Conservation (phyloP, 2,797 vertebrate genomes). For the Pseudochirops corinnae region DNA sequence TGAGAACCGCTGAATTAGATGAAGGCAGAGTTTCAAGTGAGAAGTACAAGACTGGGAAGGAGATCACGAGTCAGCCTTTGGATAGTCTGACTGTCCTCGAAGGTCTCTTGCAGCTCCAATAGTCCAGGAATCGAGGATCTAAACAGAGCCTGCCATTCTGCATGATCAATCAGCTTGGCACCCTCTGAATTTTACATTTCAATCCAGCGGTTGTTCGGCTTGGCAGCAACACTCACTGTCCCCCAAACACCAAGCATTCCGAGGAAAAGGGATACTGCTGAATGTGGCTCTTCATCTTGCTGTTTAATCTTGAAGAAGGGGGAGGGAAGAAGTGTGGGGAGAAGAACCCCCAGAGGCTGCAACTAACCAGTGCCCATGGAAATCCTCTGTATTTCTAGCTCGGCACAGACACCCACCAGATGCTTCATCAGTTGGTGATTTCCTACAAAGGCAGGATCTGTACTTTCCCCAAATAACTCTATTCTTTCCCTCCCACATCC, state of each 20-base stretch:
- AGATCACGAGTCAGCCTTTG: background rate
- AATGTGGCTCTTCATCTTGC: constrained; percentile 15
- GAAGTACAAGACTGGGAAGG: background rate
- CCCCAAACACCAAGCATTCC: constrained; percentile 44
- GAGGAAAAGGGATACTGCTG: constrained; percentile 29
- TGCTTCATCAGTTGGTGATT: constrained; percentile 46
- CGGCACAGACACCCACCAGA: constrained; percentile 15
- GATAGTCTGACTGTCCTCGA: background rate
- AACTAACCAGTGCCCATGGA: constrained; percentile 40
- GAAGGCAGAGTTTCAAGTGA: background rate
- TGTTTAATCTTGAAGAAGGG: constrained; percentile 36
- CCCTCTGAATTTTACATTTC: background rate
- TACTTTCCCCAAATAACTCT: constrained; percentile 41
- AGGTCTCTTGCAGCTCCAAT: background rate
- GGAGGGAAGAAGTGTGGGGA: background rate
- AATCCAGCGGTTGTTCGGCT: background rate
- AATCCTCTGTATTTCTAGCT: constrained; percentile 44
- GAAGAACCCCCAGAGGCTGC: background rate
- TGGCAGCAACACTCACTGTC: background rate
- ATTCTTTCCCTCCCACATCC: constrained; percentile 41
- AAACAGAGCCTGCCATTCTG: background rate
- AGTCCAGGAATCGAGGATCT: background rate
- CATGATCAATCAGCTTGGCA: too few relatives aligned
- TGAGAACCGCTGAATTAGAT: background rate
- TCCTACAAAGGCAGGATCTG: constrained; percentile 53